Base-by-base conservation (phyloP, 2,113 vertebrate genomes). In the Pheucticus melanocephalus region DNA sequence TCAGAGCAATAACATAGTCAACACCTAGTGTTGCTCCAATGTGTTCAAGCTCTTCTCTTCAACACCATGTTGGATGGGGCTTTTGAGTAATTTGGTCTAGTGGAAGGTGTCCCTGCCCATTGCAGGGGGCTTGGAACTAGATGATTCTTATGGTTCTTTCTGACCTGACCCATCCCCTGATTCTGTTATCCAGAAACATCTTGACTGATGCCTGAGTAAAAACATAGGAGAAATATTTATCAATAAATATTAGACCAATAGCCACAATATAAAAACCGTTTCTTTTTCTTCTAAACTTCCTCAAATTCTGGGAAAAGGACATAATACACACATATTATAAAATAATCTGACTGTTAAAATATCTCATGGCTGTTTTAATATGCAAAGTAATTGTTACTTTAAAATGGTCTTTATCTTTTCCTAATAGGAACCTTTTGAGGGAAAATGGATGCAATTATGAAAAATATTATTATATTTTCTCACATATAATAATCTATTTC, bases 181-280 rank as follows among this genome's bases (percentile, higher is more conserved):
- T 51, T 51, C 45, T 60, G 5, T 23, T 10, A 27, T 28, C 33
- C 27, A 77, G 31, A 90, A 79, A 39, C 4, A 6, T 11, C 15
- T 61, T 68, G 9, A 30, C 20, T 77, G 44, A 35, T 31, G 22
- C 10, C 37, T 40, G 4, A 66, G 33, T 44, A 22, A 73, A 86
- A 77, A 61, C 21, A 53, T 15, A 72, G 10, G 35, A 50, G n/a
- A 82, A 85, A 10, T n/a, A 69, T 42, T 51, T 44, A 6, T 28
- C 1, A 2, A 30, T 66, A 56, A 82, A 59, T 35, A 68, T 19
- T 63, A 64, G 12, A 50, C 11, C 4, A 12, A 42, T 8, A 54
- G 5, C 15, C 61, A 35, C 19, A 40, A 3, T 12, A 56, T 18
- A 35, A 56, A 82, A 82, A 40, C 3, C 1, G 1, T 0, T 7